phyloP scores from a whole-genome alignment of 2,797 vertebrate species.

The Myotis vivesi region DNA sequence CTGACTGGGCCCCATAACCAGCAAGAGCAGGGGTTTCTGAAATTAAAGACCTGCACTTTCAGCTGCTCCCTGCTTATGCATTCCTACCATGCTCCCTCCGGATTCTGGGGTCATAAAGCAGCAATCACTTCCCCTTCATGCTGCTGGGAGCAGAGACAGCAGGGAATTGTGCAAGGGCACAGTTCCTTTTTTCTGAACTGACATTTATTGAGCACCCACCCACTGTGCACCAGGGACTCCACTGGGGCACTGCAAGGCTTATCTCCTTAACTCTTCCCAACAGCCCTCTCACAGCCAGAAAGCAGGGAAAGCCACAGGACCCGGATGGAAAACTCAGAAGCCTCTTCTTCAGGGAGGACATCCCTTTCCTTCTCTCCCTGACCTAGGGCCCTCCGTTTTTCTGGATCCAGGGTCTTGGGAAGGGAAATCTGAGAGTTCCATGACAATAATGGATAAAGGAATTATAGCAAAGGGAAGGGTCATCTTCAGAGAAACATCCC shows the following conservation, averaged over 20 bases:
- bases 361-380: neutral
- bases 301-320: neutral
- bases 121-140: rapidly evolving
- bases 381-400: neutral
- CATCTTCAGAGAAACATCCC: neutral
- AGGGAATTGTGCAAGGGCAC: rapidly evolving
- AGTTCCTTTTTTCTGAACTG: neutral
- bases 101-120: neutral
- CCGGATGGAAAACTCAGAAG: neutral
- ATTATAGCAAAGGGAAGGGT: neutral
- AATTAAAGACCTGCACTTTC: neutral
- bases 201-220: neutral
- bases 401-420: neutral
- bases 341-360: neutral
- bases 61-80: neutral
- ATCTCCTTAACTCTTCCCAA: neutral
- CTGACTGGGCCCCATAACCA: no score
- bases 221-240: neutral
- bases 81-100: neutral
- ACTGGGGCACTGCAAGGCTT: neutral
- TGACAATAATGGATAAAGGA: neutral
- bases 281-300: neutral
- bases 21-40: neutral
- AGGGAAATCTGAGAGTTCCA: neutral
- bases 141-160: neutral